phyloP scores from a whole-genome alignment of 1,140 invertebrate species.

The Leptoteleia sp. region DNA sequence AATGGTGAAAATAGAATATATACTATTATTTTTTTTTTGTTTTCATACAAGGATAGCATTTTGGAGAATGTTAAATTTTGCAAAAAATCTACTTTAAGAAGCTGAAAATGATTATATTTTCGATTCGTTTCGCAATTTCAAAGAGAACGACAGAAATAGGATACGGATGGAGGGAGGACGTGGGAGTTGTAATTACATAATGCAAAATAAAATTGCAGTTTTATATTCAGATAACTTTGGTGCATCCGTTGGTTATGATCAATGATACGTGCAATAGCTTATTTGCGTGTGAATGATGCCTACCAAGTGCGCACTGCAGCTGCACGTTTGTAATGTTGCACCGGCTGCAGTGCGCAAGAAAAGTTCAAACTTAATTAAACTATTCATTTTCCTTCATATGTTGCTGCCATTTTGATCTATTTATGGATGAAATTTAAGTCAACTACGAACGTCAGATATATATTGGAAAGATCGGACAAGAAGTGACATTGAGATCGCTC shows the following conservation, averaged over 20 bases:
- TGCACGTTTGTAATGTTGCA: conserved; percentile 20
- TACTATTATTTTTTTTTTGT: no score
- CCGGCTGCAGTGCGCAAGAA: conserved; percentile 30
- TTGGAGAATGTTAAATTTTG: no score
- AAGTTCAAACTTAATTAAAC: conserved; percentile 30
- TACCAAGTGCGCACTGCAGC: conserved; percentile 11
- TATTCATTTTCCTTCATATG: conserved; percentile 22
- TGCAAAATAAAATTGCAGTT: background rate
- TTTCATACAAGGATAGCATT: no score
- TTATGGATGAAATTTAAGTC: conserved; percentile 2
- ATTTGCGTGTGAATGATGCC: conserved; percentile 47
- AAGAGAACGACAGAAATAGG: no score
- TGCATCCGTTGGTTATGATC: conserved; percentile 20
- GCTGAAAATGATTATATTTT: no score
- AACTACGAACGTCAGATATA: no score
- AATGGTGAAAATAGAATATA: no score
- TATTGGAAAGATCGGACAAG: conserved; percentile 1
- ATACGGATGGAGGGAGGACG: no score
- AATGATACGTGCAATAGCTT: conserved; percentile 34
- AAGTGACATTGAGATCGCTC: no score
- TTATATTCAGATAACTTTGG: conserved; percentile 4
- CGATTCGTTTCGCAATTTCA: no score
- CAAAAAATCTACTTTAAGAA: no score
- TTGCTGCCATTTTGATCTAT: background rate
- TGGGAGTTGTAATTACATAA: no score